phyloP scores from a whole-genome alignment of 2,797 vertebrate species.

The Rhabdomys pumilio region DNA sequence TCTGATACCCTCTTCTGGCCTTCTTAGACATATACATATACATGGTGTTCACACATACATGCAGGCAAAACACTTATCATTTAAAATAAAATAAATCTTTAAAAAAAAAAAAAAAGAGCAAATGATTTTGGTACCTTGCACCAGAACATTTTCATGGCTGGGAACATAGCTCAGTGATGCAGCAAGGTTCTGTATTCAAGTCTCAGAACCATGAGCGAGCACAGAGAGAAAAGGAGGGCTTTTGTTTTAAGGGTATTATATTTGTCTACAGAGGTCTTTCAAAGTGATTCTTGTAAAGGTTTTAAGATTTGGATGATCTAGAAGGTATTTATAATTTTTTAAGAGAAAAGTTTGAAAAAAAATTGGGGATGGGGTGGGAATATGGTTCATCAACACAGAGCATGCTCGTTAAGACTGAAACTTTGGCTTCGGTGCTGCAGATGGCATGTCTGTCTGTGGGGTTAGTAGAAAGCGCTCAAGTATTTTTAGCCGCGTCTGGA shows the following conservation, averaged over 20 bases:
- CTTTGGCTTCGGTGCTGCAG: neutral
- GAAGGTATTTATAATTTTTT: slow-evolving; percentile 14
- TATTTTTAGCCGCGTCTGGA: slow-evolving; percentile 44
- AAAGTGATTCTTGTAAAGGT: slow-evolving; percentile 49
- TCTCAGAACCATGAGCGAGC: neutral
- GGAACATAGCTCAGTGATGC: neutral
- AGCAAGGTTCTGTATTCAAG: neutral
- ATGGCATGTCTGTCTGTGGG: slow-evolving; percentile 5
- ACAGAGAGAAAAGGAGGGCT: neutral
- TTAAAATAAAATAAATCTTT: neutral
- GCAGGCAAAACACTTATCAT: neutral
- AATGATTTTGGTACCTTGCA: neutral
- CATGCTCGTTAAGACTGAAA: neutral
- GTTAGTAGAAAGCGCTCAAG: neutral
- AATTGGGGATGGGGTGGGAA: neutral
- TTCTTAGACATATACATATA: neutral
- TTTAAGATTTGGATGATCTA: slow-evolving; percentile 53
- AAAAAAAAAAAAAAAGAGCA: neutral
- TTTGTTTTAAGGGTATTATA: neutral
- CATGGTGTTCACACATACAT: neutral
- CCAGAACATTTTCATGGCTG: neutral
- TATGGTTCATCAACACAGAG: neutral
- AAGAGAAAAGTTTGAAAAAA: neutral
- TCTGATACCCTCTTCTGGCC: too few species aligned
- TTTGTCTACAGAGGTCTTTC: slow-evolving; percentile 64